Percentiles rank a stretch among this genome's conserved stretches.
Evolutionary conservation across 2,888 invertebrate species (phyloP).

Genomic region (Drosophila falleni): DNA sequence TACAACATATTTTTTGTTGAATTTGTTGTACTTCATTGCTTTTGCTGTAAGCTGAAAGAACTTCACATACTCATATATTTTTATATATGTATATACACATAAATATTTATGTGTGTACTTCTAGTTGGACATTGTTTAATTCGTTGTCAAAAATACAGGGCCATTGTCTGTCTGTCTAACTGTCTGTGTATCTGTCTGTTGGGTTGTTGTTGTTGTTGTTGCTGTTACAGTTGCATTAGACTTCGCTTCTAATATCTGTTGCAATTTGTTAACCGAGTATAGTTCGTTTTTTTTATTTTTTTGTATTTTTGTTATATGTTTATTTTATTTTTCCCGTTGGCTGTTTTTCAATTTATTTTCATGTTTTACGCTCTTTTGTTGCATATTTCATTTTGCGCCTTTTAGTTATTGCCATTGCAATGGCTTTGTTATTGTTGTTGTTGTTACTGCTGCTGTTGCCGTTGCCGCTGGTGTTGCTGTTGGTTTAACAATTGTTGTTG

Average conservation of each 20-base stretch:
- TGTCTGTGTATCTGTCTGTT: constrained; percentile 9
- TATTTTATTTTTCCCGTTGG: constrained; percentile 26
- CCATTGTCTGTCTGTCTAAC: constrained; percentile 45
- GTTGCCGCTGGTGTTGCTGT: constrained; percentile 8
- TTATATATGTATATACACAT: neutral
- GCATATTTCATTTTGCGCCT: constrained; percentile 78
- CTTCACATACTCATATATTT: constrained; percentile 13
- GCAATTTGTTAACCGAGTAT: constrained; percentile 76
- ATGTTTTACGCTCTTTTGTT: constrained; percentile 75
- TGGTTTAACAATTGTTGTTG: constrained; percentile 51
- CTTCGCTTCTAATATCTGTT: constrained; percentile 77
- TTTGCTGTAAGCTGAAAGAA: constrained; percentile 41
- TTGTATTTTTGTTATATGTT: constrained; percentile 8
- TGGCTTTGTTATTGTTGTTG: constrained; percentile 38
- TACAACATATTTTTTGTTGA: constrained; percentile 11
- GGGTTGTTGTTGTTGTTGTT: constrained; percentile 19
- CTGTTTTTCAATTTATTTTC: constrained; percentile 74
- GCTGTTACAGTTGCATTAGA: constrained; percentile 60
- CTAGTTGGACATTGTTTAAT: constrained; percentile 70
- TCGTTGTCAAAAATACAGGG: constrained; percentile 69
- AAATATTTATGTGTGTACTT: constrained; percentile 16
- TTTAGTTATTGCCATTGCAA: constrained; percentile 69
- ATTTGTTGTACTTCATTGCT: constrained; percentile 64
- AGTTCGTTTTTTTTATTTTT: constrained; percentile 30
- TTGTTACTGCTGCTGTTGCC: constrained; percentile 13